Base-by-base conservation (phyloP, 2,113 vertebrate species). In the Prochilodus magdalenae region DNA sequence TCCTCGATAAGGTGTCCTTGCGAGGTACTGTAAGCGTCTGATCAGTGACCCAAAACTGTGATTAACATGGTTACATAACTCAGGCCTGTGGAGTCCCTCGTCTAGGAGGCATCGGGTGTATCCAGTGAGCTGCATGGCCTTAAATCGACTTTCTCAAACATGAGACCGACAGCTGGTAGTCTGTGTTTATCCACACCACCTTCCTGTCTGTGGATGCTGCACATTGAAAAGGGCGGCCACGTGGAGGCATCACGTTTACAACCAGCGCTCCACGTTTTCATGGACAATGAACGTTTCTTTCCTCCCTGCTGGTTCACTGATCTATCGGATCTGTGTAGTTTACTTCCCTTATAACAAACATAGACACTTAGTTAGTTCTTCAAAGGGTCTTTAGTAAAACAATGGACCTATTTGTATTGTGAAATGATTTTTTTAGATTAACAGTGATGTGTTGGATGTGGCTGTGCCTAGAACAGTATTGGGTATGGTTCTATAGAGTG, bases 61-160 rank as follows among this genome's bases (percentile, higher is more conserved):
- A 33, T 80, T 36, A 36, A 36, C 36, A 4, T 20, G 2, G 53
- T 57, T 82, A 49, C 72, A 22, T 82, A 82, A 83, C 57, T 5
- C 60, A 44, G 44, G 65, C 65, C 63, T 63, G 73, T 24, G 60
- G 49, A 33, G 63, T 22, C 33, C 49, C 62, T 29, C 24, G 47
- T 24, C 11, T 16, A 20, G 26, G 8, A 49, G 49, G 11, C 36
- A 57, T 53, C 10, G 33, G 29, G 13, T 44, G 29, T 33, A 11
- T 40, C 20, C 66, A 69, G 33, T 40, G 18, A 40, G 33, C 33
- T 6, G 13, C 11, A 5, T 44, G n/a, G 8, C 10, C 15, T 33
- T 60, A 26, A 24, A 24, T 15, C 24, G 24, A 0, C 11, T 0
- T 12, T 60, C 24, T 26, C 57, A 11, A 60, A 36, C 29, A 33